Evolutionary conservation across 1,140 invertebrate genomes (phyloP).

Genomic region (Patella vulgata): DNA sequence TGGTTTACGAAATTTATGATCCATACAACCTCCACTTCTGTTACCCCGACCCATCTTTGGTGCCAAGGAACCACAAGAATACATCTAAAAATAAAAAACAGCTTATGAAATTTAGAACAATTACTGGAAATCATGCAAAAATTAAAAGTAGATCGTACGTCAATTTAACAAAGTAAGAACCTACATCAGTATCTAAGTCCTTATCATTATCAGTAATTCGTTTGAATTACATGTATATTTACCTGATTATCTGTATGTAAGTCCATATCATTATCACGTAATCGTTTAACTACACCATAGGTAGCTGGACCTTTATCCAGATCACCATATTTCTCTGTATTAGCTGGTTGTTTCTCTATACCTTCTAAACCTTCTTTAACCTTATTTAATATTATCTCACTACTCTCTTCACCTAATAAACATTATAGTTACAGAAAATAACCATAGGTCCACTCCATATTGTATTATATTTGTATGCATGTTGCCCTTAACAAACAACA

Average conservation of each 20-base stretch:
- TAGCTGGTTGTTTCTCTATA: constrained; percentile 67
- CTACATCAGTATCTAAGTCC: no score
- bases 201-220: no score
- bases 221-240: no score
- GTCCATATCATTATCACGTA: constrained; percentile 70
- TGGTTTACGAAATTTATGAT: constrained; percentile 69
- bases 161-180: neutral
- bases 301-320: constrained; percentile 66
- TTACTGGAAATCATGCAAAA: no score
- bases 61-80: constrained; percentile 72
- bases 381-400: constrained; percentile 47
- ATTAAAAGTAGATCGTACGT: no score
- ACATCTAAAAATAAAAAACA: constrained; percentile 66
- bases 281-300: constrained; percentile 69
- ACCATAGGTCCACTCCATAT: no score
- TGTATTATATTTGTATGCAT: no score
- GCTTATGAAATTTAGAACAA: no score
- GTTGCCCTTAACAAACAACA: no score
- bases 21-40: constrained; percentile 67
- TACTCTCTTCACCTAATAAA: constrained; percentile 48
- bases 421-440: no score
- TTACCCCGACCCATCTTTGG: constrained; percentile 70
- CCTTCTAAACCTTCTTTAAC: constrained; percentile 61
- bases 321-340: constrained; percentile 66
- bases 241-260: constrained; percentile 70